Base-by-base conservation (phyloP, 2,888 invertebrate species). In the Oscheius onirici region DNA sequence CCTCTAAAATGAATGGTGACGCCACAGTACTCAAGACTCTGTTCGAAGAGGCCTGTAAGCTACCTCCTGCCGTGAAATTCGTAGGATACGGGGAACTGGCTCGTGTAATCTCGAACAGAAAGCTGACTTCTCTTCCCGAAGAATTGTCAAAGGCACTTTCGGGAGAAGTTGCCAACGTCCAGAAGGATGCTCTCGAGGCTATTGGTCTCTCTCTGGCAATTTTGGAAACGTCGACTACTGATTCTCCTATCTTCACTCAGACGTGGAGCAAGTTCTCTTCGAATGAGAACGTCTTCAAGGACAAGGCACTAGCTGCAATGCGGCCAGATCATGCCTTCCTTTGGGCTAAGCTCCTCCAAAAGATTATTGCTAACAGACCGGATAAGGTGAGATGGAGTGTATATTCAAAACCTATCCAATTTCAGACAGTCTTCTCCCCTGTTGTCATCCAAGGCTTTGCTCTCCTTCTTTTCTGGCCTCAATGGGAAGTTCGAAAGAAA, bases 381-480 rank as follows among this genome's bases (percentile, higher is more conserved):
- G 60, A 49, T 20, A 55, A 51, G 69, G 69, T 54, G 17, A 17
- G 8, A 68, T 10, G 17, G 0, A 17, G 43, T 20, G 28, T 11
- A 8, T 17, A n/a, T 43, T 34, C 20, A 11, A 60, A 46, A n/a
- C 11, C 24, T 26, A 69, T 1, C n/a, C 13, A 26, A 43, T 41
- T 28, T 43, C 44, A 70, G 63, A 22, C 24, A 11, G 0, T 26
- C 15, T 49, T 44, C 22, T 58, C 43, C 11, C n/a, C 26, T 13
- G 70, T 20, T 52, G 58, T 20, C 8, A n/a, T 72, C 10, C 72
- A 68, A 58, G 17, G 76, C 0, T 69, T 80, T 1, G 58, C 74
- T 0, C 63, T 78, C 20, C 66, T 80, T 0, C 74, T 80, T 15
- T 78, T 78, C 72, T 80, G 76, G 77, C 80, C 80, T 17, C 44